Evolutionary conservation across 1,140 invertebrate genomes (phyloP), one percentile per base, ranked within the genome.

Genomic region (Drosophila guanche): DNA sequence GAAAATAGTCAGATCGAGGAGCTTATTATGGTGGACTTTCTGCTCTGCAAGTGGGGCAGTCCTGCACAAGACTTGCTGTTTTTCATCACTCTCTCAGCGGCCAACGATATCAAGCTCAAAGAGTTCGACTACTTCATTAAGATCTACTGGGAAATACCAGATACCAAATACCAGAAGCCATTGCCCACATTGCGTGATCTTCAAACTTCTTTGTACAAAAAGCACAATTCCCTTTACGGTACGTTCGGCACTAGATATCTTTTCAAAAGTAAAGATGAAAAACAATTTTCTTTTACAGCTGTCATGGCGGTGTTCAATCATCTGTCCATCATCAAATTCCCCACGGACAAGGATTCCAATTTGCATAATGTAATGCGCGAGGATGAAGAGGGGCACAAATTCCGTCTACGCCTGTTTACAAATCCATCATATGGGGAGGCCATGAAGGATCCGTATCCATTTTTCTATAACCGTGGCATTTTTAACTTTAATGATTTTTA

Each of bases 1-100:
- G 20, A 74, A 1, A 41, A 75, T 43, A 83, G 72, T 0, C 22
- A 74, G 1, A 70, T 90, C 7, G 55, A 84, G 50, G 72, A 86
- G 41, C 40, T 90, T 1, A 79, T 90, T 16, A 81, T 92, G 55
- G 51, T 92, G 0, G 92, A 92, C 52, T 92, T 91, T 54, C 92
- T 92, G 81, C 52, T 90, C 2, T 74, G 73, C 47, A 79, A 90
- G 48, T 89, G 83, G 65, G 90, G 81, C 4, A 91, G 90, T 61
- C 90, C 90, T 16, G 90, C 84, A 0, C 42, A 90, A n/a, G 92
- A 92, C 66, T 42, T 92, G 0, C 43, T 88, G 1, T 92, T 91
- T 29, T 91, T 92, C 5, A 70, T 90, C 3, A 76, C 79, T 0
- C 47, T 86, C 4, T 90, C 89, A 4, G 70, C 80, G 4, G 61